Conservation (phyloP, 2,113 vertebrate species). For the Epinephelus lanceolatus region DNA sequence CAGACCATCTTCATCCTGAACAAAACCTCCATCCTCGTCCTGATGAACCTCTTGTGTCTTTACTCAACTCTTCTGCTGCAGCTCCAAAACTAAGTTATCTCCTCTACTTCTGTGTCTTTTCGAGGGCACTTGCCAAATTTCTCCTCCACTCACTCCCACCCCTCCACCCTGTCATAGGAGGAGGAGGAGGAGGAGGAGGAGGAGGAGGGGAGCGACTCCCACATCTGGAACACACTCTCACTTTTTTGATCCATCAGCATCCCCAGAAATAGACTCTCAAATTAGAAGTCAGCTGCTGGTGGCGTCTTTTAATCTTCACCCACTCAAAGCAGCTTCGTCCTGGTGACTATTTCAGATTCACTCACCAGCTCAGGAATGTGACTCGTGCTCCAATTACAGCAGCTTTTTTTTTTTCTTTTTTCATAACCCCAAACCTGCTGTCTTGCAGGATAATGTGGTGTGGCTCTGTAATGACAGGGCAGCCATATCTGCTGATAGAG, state of each 20-base stretch:
- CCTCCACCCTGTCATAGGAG: not conserved
- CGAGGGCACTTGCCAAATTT: slow-evolving; percentile 75
- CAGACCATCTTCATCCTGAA: slow-evolving; percentile 45
- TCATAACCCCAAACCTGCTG: slow-evolving; percentile 29
- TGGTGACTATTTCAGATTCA: slow-evolving; percentile 28
- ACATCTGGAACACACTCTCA: slow-evolving; percentile 69
- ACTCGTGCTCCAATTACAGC: slow-evolving; percentile 42
- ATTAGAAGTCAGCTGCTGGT: slow-evolving; percentile 66
- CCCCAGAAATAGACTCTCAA: slow-evolving; percentile 61
- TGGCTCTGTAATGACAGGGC: slow-evolving; percentile 60
- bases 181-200: slow-evolving; percentile 6
- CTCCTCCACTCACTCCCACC: slow-evolving; percentile 38
- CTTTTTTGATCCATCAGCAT: slow-evolving; percentile 45
- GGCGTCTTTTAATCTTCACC: slow-evolving; percentile 64
- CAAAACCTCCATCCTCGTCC: slow-evolving; percentile 13
- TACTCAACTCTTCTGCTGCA: slow-evolving; percentile 8
- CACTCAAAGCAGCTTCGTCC: slow-evolving; percentile 11
- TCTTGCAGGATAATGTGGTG: slow-evolving; percentile 12
- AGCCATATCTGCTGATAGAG: not conserved
- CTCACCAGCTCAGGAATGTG: slow-evolving; percentile 47
- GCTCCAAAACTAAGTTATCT: slow-evolving; percentile 28
- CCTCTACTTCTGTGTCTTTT: slow-evolving; percentile 53
- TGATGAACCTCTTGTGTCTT: not conserved
- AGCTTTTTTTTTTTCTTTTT: slow-evolving; percentile 10
- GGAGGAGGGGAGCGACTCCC: slow-evolving; percentile 16